A percentile compares a stretch with the other conserved stretches of the same genome.
These are phyloP conservation scores for Dryoscopus gambensis DNA, from an alignment of 2,113 vertebrate genomes.

Conservation along the genomic window DNA sequence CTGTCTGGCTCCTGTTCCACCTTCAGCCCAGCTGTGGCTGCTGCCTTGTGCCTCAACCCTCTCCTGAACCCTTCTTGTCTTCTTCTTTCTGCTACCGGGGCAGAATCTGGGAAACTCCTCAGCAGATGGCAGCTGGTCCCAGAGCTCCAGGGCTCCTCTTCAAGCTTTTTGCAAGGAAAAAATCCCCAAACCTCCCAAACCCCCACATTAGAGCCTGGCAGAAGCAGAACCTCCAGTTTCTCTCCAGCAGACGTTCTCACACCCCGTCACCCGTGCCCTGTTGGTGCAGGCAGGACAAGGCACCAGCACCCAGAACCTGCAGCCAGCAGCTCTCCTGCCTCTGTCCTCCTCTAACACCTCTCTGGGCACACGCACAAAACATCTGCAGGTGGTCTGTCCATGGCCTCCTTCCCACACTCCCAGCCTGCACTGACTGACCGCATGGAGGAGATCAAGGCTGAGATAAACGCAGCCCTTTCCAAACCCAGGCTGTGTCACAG, in stretches of 20 bases:
- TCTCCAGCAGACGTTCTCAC: background rate
- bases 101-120: background rate
- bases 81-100: background rate
- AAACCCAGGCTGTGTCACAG: background rate
- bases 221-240: background rate
- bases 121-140: background rate
- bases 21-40: background rate
- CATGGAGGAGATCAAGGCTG: rapidly evolving
- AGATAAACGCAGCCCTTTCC: background rate
- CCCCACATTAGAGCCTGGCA: background rate
- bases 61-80: background rate
- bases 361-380: background rate
- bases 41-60: background rate
- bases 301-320: background rate
- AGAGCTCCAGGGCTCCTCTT: background rate
- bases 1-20: background rate
- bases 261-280: background rate
- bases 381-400: background rate
- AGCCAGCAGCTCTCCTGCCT: background rate
- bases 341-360: background rate
- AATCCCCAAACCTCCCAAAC: rapidly evolving
- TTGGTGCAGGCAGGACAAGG: background rate
- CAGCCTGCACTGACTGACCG: background rate
- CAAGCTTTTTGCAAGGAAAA: background rate
- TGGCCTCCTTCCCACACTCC: background rate